Conservation (phyloP, 2,797 vertebrate species). For the Cynodonichthys magdalenae region DNA sequence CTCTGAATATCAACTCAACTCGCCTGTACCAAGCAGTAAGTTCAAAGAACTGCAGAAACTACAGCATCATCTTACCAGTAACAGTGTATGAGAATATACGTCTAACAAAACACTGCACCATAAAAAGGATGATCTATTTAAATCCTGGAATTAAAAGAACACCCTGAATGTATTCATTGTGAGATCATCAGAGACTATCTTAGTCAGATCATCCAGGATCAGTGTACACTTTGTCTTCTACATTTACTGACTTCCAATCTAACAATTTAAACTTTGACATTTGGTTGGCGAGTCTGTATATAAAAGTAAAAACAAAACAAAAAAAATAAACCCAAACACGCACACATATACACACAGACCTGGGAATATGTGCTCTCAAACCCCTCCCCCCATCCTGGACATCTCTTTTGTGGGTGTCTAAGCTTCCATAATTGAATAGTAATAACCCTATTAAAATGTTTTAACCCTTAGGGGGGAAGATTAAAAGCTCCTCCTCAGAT, state of each 20-base stretch:
- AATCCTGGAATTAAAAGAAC: neutral
- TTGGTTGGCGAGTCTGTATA: neutral
- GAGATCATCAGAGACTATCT: neutral
- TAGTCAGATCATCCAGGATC: constrained; percentile 64
- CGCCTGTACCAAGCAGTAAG: neutral
- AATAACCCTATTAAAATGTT: constrained; percentile 46
- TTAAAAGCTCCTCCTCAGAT: neutral
- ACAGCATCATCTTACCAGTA: neutral
- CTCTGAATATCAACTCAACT: neutral
- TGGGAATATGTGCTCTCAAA: constrained; percentile 77
- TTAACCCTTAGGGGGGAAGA: constrained; percentile 12
- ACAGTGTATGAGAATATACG: neutral
- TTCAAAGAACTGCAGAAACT: constrained; percentile 7
- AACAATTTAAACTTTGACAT: constrained; percentile 16
- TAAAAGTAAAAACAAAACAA: constrained; percentile 14
- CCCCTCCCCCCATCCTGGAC: constrained; percentile 87
- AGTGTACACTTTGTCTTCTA: constrained; percentile 3
- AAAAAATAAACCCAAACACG: constrained; percentile 8
- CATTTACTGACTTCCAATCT: neutral
- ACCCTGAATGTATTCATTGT: constrained; percentile 4
- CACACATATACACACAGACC: constrained; percentile 40
- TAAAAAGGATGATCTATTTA: constrained; percentile 5
- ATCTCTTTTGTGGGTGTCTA: constrained; percentile 85
- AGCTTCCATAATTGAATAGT: constrained; percentile 79
- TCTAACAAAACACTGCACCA: constrained; percentile 11